phyloP scores from a whole-genome alignment of 37 sponge, comb jelly and placozoan species.

The Geodia barretti region DNA sequence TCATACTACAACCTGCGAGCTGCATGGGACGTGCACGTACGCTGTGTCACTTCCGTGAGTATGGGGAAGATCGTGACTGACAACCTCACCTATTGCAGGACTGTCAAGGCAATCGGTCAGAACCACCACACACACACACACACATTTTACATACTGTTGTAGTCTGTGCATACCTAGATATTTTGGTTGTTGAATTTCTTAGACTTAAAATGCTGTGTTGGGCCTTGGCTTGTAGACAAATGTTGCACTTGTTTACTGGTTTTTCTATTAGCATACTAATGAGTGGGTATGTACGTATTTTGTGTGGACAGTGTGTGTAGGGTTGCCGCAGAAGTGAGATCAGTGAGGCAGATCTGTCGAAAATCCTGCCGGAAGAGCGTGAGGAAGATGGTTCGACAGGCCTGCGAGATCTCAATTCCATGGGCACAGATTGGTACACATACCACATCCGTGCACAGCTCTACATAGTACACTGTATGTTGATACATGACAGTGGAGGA shows the following conservation, averaged over 20 bases:
- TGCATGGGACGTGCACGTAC: constrained; percentile 98
- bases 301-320: constrained; percentile 32
- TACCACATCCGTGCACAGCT: constrained; percentile 77
- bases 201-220: no score
- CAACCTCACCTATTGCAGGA: constrained; percentile 80
- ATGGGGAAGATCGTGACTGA: constrained; percentile 93
- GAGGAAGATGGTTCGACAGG: constrained; percentile 88
- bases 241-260: no score
- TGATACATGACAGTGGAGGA: no score
- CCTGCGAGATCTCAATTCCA: constrained; percentile 94
- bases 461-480: no score
- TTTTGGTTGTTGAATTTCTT: no score
- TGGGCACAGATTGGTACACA: constrained; percentile 91
- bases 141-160: no score
- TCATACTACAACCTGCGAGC: constrained; percentile 97
- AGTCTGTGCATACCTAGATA: no score
- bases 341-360: constrained; percentile 65
- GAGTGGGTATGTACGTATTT: no score
- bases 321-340: constrained; percentile 24
- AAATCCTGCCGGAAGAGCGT: constrained; percentile 81
- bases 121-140: no score
- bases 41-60: no score
- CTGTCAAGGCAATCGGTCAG: constrained; percentile 49
- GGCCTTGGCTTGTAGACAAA: no score
- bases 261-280: no score